These are phyloP conservation scores for Sthenelais limicola DNA, from an alignment of 2,888 invertebrate species.

Conservation along the genomic window DNA sequence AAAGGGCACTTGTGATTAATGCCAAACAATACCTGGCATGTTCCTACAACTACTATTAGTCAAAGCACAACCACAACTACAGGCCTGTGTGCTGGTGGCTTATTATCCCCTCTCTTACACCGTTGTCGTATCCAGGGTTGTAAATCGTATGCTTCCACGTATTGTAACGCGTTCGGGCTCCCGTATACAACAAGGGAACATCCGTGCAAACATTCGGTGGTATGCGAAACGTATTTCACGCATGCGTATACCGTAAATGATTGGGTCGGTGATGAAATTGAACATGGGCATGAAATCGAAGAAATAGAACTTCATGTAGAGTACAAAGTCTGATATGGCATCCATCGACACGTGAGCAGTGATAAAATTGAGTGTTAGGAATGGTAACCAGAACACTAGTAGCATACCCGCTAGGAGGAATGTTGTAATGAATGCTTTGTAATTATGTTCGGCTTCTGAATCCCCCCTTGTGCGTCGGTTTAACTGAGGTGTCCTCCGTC, in stretches of 20 bases:
- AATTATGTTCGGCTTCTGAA: slow-evolving; percentile 51
- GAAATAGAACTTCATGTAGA: slow-evolving; percentile 53
- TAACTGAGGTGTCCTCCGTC: slow-evolving; percentile 45
- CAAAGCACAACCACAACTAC: too few species aligned
- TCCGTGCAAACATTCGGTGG: slow-evolving; percentile 47
- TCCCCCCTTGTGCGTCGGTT: slow-evolving; percentile 15
- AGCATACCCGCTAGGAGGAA: slow-evolving; percentile 52
- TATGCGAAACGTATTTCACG: slow-evolving; percentile 52
- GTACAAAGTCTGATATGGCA: slow-evolving; percentile 44
- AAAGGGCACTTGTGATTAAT: too few species aligned
- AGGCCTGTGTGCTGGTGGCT: too few species aligned
- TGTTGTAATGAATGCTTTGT: slow-evolving; percentile 56
- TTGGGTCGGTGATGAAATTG: slow-evolving; percentile 53
- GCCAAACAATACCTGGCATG: too few species aligned
- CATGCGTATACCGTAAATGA: slow-evolving; percentile 57
- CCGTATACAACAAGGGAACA: slow-evolving; percentile 47
- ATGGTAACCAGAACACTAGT: slow-evolving; percentile 56
- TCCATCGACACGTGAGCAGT: slow-evolving; percentile 49
- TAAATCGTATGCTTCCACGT: slow-evolving; percentile 44
- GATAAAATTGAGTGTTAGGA: slow-evolving; percentile 52
- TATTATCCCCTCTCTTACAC: too few species aligned
- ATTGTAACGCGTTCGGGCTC: slow-evolving; percentile 19
- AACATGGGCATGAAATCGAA: slow-evolving; percentile 55
- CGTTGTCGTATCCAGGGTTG: slow-evolving; percentile 44
- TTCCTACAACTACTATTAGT: too few species aligned